Conservation (phyloP, 2,888 invertebrate genomes). For the Catocala nupta region DNA sequence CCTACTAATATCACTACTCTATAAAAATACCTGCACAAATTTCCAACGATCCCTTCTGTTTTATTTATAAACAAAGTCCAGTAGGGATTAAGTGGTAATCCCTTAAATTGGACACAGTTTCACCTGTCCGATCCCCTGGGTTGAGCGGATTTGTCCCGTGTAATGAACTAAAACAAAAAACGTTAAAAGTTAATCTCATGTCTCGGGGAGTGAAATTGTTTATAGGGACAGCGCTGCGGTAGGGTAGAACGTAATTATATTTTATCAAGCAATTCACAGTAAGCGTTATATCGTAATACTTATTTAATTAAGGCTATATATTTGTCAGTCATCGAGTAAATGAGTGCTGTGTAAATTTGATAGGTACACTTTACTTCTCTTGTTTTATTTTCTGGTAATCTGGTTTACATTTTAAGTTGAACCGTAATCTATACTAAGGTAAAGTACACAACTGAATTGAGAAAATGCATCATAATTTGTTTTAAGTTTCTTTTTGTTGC, state of each 20-base stretch:
- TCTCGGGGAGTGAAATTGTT: slow-evolving; percentile 33
- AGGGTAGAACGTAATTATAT: slow-evolving; percentile 2
- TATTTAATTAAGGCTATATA: too few species aligned
- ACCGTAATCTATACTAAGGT: too few species aligned
- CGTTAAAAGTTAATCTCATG: slow-evolving; percentile 55
- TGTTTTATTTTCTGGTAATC: too few species aligned
- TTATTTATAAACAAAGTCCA: slow-evolving; percentile 47
- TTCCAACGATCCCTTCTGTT: slow-evolving; percentile 41
- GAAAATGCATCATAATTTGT: too few species aligned
- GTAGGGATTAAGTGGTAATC: slow-evolving; percentile 57
- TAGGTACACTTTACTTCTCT: too few species aligned
- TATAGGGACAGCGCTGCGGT: slow-evolving; percentile 10
- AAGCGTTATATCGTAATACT: too few species aligned
- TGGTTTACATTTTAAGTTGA: too few species aligned
- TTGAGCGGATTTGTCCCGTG: slow-evolving; percentile 48
- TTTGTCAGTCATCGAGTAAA: too few species aligned
- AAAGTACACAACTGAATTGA: too few species aligned
- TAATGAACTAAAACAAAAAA: slow-evolving; percentile 68
- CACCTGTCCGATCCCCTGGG: slow-evolving; percentile 62
- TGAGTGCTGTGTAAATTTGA: too few species aligned
- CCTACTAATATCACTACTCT: too few species aligned
- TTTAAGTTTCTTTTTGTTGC: too few species aligned
- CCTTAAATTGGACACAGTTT: slow-evolving; percentile 69
- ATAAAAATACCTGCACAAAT: slow-evolving; percentile 19
- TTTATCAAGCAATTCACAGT: not conserved